A percentile compares a stretch with the other conserved stretches of the same genome.
Conservation (phyloP, 1,140 invertebrate species). For the Trichoplusia ni region DNA sequence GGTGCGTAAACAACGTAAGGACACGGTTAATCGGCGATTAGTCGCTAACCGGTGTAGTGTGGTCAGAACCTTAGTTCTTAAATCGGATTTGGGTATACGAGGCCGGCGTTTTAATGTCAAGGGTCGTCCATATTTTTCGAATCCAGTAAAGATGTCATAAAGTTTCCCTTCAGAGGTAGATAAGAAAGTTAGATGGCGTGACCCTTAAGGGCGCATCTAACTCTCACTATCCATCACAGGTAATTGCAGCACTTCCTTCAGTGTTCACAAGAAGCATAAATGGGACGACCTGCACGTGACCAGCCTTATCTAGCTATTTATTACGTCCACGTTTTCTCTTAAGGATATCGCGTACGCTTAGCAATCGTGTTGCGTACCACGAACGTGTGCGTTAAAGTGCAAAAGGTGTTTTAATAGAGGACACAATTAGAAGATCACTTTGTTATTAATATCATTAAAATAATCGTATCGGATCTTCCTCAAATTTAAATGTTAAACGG, state of each 20-base stretch:
- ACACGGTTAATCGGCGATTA: slow-evolving; percentile 25
- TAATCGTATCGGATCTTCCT: no score
- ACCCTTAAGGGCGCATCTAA: slow-evolving; percentile 54
- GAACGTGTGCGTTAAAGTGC: neutral
- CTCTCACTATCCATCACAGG: slow-evolving; percentile 59
- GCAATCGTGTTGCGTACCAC: neutral
- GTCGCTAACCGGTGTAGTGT: slow-evolving; percentile 22
- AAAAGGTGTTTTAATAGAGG: no score
- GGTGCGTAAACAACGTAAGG: slow-evolving; percentile 2
- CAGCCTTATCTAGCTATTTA: slow-evolving; percentile 53
- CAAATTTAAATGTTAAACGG: no score
- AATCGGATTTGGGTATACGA: slow-evolving; percentile 40
- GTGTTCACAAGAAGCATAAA: slow-evolving; percentile 61
- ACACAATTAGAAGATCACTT: no score
- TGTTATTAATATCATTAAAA: no score
- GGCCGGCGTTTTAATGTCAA: slow-evolving; percentile 48
- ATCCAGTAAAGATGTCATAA: slow-evolving; percentile 64
- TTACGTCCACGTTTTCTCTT: slow-evolving; percentile 45
- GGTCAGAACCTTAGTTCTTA: slow-evolving; percentile 32
- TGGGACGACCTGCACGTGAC: slow-evolving; percentile 58
- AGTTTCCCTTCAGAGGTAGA: slow-evolving; percentile 58
- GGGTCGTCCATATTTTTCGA: slow-evolving; percentile 61
- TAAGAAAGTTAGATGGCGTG: slow-evolving; percentile 58
- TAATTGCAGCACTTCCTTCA: slow-evolving; percentile 60
- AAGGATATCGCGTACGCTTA: slow-evolving; percentile 39